These are phyloP conservation scores for Gallinago nigripennis DNA, from an alignment of 2,797 vertebrate genomes.

Conservation along the genomic window DNA sequence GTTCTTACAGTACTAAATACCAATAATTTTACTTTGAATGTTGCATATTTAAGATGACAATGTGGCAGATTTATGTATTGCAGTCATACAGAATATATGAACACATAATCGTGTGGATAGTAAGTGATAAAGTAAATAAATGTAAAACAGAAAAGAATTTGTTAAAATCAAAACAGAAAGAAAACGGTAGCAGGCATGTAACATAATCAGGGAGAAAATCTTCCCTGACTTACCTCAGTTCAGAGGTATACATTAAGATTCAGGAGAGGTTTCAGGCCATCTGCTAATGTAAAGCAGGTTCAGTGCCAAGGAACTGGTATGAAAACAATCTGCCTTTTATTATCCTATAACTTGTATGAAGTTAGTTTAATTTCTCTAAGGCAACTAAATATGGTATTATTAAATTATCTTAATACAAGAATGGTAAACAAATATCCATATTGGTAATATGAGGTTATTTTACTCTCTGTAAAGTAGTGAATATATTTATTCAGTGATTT, in stretches of 20 bases:
- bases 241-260: background rate
- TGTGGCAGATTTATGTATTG: background rate
- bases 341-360: background rate
- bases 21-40: background rate
- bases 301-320: background rate
- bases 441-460: background rate
- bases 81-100: background rate
- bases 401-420: slow-evolving; percentile 4
- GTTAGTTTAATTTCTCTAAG: background rate
- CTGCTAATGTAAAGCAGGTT: slow-evolving; percentile 8
- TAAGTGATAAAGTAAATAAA: background rate
- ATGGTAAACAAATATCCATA: background rate
- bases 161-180: background rate
- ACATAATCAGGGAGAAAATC: background rate
- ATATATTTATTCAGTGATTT: background rate
- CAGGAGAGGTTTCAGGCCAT: slow-evolving; percentile 5
- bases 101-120: background rate
- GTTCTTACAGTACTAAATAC: background rate
- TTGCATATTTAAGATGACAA: background rate
- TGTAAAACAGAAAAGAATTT: background rate
- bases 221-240: background rate
- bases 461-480: background rate
- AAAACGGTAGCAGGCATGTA: background rate
- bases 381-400: background rate
- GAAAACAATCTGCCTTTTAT: slow-evolving; percentile 9